phyloP scores from a whole-genome alignment of 2,888 invertebrate genomes.

The Platycheirus albimanus region DNA sequence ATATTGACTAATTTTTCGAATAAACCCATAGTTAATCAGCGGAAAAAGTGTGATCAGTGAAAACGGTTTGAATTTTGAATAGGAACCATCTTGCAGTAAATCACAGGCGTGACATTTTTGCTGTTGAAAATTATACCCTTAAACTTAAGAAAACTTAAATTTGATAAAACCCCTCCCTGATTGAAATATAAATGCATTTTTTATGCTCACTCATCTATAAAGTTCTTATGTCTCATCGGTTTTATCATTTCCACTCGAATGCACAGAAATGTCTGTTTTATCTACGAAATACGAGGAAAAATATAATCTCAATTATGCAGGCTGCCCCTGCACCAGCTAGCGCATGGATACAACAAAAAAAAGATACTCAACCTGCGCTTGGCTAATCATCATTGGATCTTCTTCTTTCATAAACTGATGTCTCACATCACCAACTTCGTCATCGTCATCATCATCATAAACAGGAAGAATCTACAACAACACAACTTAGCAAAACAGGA shows the following conservation, averaged over 20 bases:
- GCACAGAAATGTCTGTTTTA: conserved; percentile 35
- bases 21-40: too few relatives aligned
- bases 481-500: conserved; percentile 14
- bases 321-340: conserved; percentile 24
- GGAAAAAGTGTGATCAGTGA: too few relatives aligned
- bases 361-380: conserved; percentile 39
- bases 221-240: conserved; percentile 48
- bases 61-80: too few relatives aligned
- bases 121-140: too few relatives aligned
- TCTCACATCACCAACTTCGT: conserved; percentile 54
- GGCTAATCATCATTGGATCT: conserved; percentile 61
- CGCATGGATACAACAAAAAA: not conserved
- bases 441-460: conserved; percentile 15
- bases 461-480: conserved; percentile 19
- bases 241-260: conserved; percentile 60
- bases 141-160: too few relatives aligned
- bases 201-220: conserved; percentile 4
- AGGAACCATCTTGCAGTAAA: too few relatives aligned
- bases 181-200: not conserved
- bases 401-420: conserved; percentile 36
- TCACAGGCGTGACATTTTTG: too few relatives aligned
- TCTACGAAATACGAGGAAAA: conserved; percentile 24
- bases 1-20: too few relatives aligned
- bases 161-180: too few relatives aligned
- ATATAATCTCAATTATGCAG: conserved; percentile 58